phyloP scores from a whole-genome alignment of 2,113 vertebrate genomes.

The Tympanuchus pallidicinctus region DNA sequence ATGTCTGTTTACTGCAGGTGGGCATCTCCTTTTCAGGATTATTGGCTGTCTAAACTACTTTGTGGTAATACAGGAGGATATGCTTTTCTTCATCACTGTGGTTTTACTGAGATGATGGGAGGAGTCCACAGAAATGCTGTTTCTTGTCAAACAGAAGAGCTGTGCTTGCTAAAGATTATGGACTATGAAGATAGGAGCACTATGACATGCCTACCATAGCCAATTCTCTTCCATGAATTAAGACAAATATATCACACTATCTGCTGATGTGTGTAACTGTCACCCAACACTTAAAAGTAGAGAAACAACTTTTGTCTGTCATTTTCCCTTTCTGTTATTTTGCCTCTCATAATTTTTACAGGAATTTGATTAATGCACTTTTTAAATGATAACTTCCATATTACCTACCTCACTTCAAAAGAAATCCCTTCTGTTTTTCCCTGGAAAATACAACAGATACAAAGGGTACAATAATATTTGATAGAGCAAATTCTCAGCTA shows the following conservation, averaged over 20 bases:
- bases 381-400: not conserved
- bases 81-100: not conserved
- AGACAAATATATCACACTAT: conserved; percentile 8
- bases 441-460: too few relatives aligned
- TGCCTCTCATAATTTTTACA: not conserved
- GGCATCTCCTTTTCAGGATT: not conserved
- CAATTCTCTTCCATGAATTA: not conserved
- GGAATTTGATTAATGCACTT: not conserved
- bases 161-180: not conserved
- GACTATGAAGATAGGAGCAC: not conserved
- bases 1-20: not conserved
- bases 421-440: not conserved
- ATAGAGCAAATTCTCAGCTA: too few relatives aligned
- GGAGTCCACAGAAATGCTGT: conserved; percentile 2
- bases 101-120: conserved; percentile 21
- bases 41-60: conserved; percentile 4
- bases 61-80: not conserved
- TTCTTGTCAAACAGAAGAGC: conserved; percentile 8
- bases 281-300: not conserved
- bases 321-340: not conserved
- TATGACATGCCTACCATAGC: not conserved
- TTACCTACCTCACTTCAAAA: not conserved
- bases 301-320: not conserved
- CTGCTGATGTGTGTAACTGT: not conserved
- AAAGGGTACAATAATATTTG: too few relatives aligned